Evolutionary conservation across 2,797 vertebrate species (phyloP).

Genomic region (Austrolebias charrua): DNA sequence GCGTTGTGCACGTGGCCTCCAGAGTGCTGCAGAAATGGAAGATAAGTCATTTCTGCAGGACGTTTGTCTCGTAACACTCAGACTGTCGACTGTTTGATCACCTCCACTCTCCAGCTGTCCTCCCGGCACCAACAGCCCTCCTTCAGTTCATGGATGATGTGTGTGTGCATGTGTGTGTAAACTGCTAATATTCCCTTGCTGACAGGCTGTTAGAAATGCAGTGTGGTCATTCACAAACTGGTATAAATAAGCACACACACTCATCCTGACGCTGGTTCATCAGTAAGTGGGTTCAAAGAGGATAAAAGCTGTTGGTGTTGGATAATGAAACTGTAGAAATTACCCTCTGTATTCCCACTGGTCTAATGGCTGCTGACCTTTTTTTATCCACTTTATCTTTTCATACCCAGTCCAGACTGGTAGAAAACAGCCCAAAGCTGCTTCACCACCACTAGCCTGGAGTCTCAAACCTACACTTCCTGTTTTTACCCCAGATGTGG

Average conservation of each 20-base stretch:
- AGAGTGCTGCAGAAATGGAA: constrained; percentile 11
- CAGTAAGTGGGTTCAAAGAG: constrained; percentile 69
- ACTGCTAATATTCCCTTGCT: no score
- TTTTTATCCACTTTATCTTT: constrained; percentile 54
- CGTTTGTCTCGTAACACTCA: constrained; percentile 33
- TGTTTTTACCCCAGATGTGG: constrained; percentile 21
- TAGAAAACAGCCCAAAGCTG: constrained; percentile 26
- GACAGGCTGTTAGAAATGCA: constrained; percentile 22
- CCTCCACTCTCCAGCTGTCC: constrained; percentile 40
- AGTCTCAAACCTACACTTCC: constrained; percentile 25
- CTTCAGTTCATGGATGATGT: no score
- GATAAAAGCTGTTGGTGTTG: constrained; percentile 60
- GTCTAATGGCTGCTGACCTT: constrained; percentile 38
- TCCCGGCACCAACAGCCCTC: constrained; percentile 37
- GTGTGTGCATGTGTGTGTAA: no score
- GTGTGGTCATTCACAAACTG: constrained; percentile 19
- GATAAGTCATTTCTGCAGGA: constrained; percentile 25
- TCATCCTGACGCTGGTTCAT: constrained; percentile 33
- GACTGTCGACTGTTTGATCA: constrained; percentile 60
- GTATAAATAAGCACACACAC: constrained; percentile 26
- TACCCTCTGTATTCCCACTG: constrained; percentile 54
- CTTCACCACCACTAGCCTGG: constrained; percentile 33
- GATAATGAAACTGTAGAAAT: constrained; percentile 64
- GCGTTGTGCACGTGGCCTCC: constrained; percentile 32
- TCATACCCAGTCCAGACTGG: constrained; percentile 45